These are phyloP conservation scores for Rhizomys pruinosus DNA, from an alignment of 2,113 vertebrate genomes.

Conservation along the genomic window DNA sequence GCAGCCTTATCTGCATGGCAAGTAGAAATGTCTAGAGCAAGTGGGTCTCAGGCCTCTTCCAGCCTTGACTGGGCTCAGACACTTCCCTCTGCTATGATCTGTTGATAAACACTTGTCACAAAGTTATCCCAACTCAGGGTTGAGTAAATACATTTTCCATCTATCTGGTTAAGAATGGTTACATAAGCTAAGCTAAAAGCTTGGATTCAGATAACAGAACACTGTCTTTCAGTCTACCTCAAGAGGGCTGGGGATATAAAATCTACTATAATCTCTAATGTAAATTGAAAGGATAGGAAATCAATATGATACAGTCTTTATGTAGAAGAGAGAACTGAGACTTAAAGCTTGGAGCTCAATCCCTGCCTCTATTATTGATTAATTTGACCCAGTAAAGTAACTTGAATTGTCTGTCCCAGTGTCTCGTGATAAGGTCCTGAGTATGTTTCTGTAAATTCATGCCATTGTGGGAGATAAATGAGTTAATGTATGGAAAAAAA, in stretches of 20 bases:
- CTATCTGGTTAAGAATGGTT: neutral
- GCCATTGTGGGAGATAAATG: neutral
- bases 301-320: constrained; percentile 51
- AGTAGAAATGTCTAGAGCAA: neutral
- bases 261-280: constrained; percentile 1
- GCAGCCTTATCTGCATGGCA: neutral
- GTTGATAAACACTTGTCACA: neutral
- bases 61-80: neutral
- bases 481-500: neutral
- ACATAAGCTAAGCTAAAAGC: neutral
- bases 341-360: constrained; percentile 47
- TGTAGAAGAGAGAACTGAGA: constrained; percentile 7
- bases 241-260: neutral
- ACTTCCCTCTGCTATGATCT: neutral
- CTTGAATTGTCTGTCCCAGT: constrained; percentile 5
- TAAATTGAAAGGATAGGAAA: constrained; percentile 63
- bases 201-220: neutral
- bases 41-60: neutral
- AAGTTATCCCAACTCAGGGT: neutral
- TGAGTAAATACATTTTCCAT: neutral
- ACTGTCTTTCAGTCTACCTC: neutral
- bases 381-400: constrained; percentile 5
- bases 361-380: constrained; percentile 42
- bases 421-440: constrained; percentile 25
- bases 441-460: neutral